A percentile compares a stretch with the other conserved stretches of the same genome.
Conservation (phyloP, 2,888 invertebrate species). For the Physocephala rufipes region DNA sequence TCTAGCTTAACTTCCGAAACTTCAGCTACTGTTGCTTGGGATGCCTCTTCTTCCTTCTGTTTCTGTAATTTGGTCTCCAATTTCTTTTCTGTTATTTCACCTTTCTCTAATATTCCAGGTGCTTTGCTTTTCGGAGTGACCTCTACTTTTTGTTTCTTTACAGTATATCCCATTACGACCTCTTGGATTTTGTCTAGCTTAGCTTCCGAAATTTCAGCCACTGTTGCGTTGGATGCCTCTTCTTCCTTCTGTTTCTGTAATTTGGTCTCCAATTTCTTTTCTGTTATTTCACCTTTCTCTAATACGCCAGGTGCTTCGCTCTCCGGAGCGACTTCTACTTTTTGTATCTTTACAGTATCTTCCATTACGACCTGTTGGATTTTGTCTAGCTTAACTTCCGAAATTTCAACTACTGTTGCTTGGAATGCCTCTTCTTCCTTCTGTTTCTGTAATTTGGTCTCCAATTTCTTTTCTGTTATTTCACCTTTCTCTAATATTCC, state of each 20-base stretch:
- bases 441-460: background rate
- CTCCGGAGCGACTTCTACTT: slow-evolving; percentile 33
- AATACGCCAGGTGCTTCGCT: slow-evolving; percentile 8
- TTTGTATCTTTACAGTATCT: slow-evolving; percentile 6
- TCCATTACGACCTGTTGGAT: slow-evolving; percentile 34
- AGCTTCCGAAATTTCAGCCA: slow-evolving; percentile 22
- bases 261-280: slow-evolving; percentile 10
- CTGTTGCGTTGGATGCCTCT: background rate
- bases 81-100: background rate
- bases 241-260: background rate
- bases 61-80: background rate
- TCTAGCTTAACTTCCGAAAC: background rate
- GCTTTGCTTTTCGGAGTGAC: background rate
- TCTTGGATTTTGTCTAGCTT: slow-evolving; percentile 44
- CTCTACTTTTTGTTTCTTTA: slow-evolving; percentile 40
- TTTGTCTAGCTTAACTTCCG: slow-evolving; percentile 26
- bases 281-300: background rate
- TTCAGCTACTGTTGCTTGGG: slow-evolving; percentile 18
- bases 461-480: slow-evolving; percentile 21
- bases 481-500: slow-evolving; percentile 19
- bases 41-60: background rate
- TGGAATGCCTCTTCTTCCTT: background rate
- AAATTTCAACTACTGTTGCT: background rate
- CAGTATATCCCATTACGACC: background rate
- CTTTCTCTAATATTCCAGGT: slow-evolving; percentile 8